Base-by-base conservation (phyloP, 2,797 vertebrate genomes). In the Pantherophis alleghaniensis region DNA sequence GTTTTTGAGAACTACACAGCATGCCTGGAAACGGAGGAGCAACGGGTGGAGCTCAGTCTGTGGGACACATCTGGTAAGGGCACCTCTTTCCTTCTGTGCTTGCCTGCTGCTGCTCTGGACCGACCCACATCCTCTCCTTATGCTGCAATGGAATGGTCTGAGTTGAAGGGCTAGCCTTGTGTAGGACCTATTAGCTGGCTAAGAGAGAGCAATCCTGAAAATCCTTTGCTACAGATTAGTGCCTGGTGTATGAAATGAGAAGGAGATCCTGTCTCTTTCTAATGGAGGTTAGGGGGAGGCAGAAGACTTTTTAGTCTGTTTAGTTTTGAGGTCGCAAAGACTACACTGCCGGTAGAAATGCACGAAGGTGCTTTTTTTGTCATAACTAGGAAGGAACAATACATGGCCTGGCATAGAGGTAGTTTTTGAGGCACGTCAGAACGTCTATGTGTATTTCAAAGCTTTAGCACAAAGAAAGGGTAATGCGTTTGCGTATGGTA, bases 1-100 rank as follows among this genome's bases (percentile, higher is more conserved):
- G 99, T 99, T 95, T 99, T 99, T 96, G 99, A 99, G 97, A 99
- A 99, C 97, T 99, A 99, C 97, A 99, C 99, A 0, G 98, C 99
- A 94, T 98, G 98, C 94, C 96, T 99, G 98, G 98, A 99, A 96
- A 98, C 98, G 1, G 99, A 99, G 90, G 99, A 98, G 37, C 99
- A 99, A 96, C 98, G 99, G 53, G 98, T 99, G 90, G 99, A 99
- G 97, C 98, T 99, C 93, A 99, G 99, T 95, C 98, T 99, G 26
- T 99, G 99, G 99, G 99, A 99, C 96, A 99, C 99, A 90, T 99
- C 99, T 96, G 99, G 99, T 99, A 97, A 98, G 98, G 98, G 92
- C 83, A 60, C 16, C 86, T 88, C 59, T 83, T 32, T 32, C n/a
- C 55, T 88, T 69, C 61, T 87, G 0, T n/a, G 53, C 55, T 91